Percentiles rank a stretch among this genome's conserved stretches.
Evolutionary conservation across 1,140 invertebrate genomes (phyloP).

Genomic region (Heliothis virescens): DNA sequence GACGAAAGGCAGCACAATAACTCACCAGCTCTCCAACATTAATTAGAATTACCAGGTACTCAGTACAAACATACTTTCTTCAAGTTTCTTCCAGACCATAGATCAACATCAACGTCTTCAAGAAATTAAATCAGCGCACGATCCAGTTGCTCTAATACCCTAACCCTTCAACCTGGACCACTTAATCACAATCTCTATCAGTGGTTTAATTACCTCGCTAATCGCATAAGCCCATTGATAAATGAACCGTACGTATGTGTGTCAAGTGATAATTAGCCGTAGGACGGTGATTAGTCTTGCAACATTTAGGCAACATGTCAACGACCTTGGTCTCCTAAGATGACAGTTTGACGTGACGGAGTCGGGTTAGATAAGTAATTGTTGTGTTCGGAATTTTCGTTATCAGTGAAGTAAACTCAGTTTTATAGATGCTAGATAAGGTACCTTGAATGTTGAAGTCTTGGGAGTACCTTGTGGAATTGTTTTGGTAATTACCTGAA

Average conservation of each 20-base stretch:
- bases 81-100: too few relatives aligned
- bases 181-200: slow-evolving; percentile 15
- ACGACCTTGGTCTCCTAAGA: slow-evolving; percentile 32
- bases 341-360: slow-evolving; percentile 26
- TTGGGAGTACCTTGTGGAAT: background rate
- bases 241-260: slow-evolving; percentile 29
- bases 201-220: slow-evolving; percentile 37
- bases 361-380: background rate
- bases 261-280: slow-evolving; percentile 46
- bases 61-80: background rate
- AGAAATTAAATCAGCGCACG: background rate
- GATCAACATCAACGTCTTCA: slow-evolving; percentile 9
- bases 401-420: background rate
- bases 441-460: background rate
- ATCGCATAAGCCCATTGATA: slow-evolving; percentile 43
- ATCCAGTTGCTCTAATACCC: background rate
- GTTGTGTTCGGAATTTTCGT: background rate
- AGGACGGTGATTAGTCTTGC: slow-evolving; percentile 38
- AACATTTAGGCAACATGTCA: slow-evolving; percentile 36
- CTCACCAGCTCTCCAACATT: too few relatives aligned
- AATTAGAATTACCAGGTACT: background rate
- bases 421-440: background rate
- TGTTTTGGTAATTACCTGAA: slow-evolving; percentile 26
- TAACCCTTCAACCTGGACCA: background rate
- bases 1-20: too few relatives aligned